These are phyloP conservation scores for Cephus runcator DNA, from an alignment of 2,888 invertebrate species.

Conservation along the genomic window DNA sequence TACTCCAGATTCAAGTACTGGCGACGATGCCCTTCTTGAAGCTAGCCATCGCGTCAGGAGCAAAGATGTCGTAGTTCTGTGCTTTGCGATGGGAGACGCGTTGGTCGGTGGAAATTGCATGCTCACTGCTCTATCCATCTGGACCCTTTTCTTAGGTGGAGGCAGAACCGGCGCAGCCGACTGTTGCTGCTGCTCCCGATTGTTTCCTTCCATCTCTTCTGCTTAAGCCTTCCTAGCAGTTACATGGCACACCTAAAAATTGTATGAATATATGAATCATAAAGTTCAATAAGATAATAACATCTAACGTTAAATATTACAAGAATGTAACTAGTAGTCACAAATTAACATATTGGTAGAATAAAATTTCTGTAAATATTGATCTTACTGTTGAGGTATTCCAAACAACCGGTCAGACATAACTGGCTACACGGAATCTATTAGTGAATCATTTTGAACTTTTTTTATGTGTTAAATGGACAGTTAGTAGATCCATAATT, in stretches of 20 bases:
- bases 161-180: constrained; percentile 30
- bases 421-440: background rate
- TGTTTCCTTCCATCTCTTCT: background rate
- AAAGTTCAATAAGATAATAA: background rate
- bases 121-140: constrained; percentile 51
- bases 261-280: background rate
- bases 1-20: constrained; percentile 30
- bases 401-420: background rate
- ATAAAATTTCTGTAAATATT: background rate
- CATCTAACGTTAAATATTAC: background rate
- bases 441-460: background rate
- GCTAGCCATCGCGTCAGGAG: constrained; percentile 44
- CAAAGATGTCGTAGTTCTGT: constrained; percentile 44
- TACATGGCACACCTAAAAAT: background rate
- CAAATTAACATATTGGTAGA: background rate
- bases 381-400: background rate
- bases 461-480: background rate
- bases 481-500: background rate
- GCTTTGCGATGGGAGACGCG: constrained; percentile 33
- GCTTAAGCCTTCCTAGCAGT: background rate
- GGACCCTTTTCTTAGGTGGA: constrained; percentile 42
- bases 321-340: background rate
- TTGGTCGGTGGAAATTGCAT: constrained; percentile 44
- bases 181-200: constrained; percentile 12
- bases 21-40: constrained; percentile 27